A percentile compares a stretch with the other conserved stretches of the same genome.
Evolutionary conservation across 2,888 invertebrate genomes (phyloP).

Genomic region (Ctena decussata): DNA sequence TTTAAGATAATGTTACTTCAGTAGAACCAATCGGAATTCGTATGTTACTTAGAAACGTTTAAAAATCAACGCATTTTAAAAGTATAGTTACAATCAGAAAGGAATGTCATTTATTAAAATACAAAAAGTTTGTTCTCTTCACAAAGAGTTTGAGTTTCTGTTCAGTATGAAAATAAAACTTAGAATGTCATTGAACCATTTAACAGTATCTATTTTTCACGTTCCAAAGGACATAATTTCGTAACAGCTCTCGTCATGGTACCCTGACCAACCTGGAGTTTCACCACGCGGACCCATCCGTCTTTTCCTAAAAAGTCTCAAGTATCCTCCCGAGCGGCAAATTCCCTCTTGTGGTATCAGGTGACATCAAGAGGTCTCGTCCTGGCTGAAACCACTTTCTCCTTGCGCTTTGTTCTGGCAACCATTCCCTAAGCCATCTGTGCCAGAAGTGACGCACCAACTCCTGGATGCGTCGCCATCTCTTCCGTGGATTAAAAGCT

Average conservation of each 20-base stretch:
- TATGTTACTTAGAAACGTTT: neutral
- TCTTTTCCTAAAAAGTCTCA: constrained; percentile 23
- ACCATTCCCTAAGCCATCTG: constrained; percentile 25
- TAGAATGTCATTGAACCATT: too few relatives aligned
- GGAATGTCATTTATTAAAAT: neutral
- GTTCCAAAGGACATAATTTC: constrained; percentile 28
- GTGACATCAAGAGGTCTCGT: constrained; percentile 25
- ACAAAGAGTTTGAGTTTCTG: too few relatives aligned
- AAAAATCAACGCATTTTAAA: too few relatives aligned
- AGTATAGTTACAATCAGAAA: neutral
- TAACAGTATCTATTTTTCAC: neutral
- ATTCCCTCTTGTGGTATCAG: constrained; percentile 26
- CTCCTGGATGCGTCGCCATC: too few relatives aligned
- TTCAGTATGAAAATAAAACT: too few relatives aligned
- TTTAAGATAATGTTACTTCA: neutral
- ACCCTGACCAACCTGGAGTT: neutral
- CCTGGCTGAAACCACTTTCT: constrained; percentile 35
- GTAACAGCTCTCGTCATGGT: constrained; percentile 2
- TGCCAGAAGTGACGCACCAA: too few relatives aligned
- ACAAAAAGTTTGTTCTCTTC: neutral
- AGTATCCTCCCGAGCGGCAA: constrained; percentile 41
- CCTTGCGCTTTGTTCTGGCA: constrained; percentile 24
- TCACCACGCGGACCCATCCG: constrained; percentile 8
- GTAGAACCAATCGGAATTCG: neutral
- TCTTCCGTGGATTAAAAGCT: too few relatives aligned